phyloP scores from a whole-genome alignment of 2,113 vertebrate genomes.

The Psephotus haematonotus region DNA sequence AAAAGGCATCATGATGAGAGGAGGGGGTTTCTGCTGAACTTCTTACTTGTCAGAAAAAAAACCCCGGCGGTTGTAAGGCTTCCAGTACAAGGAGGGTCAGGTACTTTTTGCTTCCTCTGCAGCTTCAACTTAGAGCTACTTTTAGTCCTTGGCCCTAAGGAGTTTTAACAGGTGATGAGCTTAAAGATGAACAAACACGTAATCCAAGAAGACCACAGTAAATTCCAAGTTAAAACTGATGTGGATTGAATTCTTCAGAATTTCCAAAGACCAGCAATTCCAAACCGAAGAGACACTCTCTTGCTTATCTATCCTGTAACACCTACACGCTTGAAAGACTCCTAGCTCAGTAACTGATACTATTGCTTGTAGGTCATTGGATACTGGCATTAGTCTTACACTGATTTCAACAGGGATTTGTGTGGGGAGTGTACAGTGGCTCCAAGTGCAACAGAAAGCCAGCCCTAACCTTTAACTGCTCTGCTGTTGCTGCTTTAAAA shows the following conservation, averaged over 20 bases:
- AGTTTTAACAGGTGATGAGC: background rate
- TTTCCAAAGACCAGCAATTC: background rate
- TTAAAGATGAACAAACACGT: background rate
- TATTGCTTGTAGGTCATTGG: background rate
- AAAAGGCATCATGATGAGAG: background rate
- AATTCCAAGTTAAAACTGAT: background rate
- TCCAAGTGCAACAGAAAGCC: constrained; percentile 16
- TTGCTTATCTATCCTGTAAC: background rate
- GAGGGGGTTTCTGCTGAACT: background rate
- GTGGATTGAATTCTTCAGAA: background rate
- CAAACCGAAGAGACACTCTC: background rate
- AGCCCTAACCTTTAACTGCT: constrained; percentile 11
- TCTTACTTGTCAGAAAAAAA: background rate
- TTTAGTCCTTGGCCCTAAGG: background rate
- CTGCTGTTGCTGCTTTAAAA: background rate
- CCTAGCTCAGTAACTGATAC: background rate
- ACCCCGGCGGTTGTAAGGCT: background rate
- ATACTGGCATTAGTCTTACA: background rate
- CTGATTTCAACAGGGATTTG: constrained; percentile 20
- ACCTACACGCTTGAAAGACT: background rate
- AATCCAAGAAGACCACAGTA: background rate
- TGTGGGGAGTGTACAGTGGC: background rate
- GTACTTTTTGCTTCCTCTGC: background rate
- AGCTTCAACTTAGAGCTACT: background rate
- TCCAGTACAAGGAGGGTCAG: background rate